These are phyloP conservation scores for Sabatieria punctata DNA, from an alignment of 2,888 invertebrate species.

Conservation along the genomic window DNA sequence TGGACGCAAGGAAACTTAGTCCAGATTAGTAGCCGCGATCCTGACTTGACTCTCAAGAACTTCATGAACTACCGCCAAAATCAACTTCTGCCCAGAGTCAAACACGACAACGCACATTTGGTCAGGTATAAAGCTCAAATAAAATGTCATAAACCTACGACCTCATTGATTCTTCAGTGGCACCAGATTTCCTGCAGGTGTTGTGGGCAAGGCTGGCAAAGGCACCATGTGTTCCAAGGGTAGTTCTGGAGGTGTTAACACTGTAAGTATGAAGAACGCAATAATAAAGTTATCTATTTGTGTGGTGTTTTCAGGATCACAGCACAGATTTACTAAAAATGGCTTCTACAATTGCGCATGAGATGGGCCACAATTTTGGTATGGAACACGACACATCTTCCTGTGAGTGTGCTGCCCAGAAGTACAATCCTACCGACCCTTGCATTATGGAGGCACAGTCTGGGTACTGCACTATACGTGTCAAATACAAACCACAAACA, in stretches of 20 bases:
- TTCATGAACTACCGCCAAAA: too few species aligned
- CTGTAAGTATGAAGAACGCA: too few species aligned
- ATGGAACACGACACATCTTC: slow-evolving; percentile 86
- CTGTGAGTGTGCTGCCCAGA: slow-evolving; percentile 73
- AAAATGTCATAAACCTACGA: too few species aligned
- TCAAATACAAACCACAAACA: too few species aligned
- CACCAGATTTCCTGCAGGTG: slow-evolving; percentile 58
- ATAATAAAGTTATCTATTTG: too few species aligned
- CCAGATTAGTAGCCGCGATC: too few species aligned
- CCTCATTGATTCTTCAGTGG: slow-evolving; percentile 21
- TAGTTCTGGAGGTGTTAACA: slow-evolving; percentile 86
- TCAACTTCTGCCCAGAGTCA: too few species aligned
- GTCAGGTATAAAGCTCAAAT: too few species aligned
- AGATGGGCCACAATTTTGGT: slow-evolving; percentile 96
- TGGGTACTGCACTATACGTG: too few species aligned
- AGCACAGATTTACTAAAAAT: slow-evolving; percentile 65
- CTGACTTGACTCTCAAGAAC: too few species aligned
- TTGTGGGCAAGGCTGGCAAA: slow-evolving; percentile 82
- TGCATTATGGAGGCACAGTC: slow-evolving; percentile 95
- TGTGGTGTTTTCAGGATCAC: slow-evolving; percentile 46
- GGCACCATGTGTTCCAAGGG: slow-evolving; percentile 83
- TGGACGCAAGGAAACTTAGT: too few species aligned
- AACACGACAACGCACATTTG: too few species aligned
- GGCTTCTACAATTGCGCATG: slow-evolving; percentile 91
- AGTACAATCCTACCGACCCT: slow-evolving; percentile 41